These are phyloP conservation scores for Byasa hedistus DNA, from an alignment of 2,888 invertebrate species.

Conservation along the genomic window DNA sequence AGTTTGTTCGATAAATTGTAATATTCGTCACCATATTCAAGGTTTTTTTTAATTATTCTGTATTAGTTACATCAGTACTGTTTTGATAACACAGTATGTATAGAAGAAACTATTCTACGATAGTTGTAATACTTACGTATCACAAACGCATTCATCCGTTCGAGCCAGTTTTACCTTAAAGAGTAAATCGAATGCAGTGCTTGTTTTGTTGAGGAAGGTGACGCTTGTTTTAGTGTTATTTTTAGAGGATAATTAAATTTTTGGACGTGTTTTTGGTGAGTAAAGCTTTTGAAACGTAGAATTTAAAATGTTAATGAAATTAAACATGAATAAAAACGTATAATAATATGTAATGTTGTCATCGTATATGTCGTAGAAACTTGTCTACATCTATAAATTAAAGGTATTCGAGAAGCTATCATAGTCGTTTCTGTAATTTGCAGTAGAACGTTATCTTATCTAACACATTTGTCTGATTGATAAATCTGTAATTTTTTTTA, in stretches of 20 bases:
- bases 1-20: neutral
- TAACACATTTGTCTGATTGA: slow-evolving; percentile 6
- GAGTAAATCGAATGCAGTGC: neutral
- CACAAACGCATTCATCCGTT: neutral
- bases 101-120: neutral
- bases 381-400: neutral
- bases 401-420: neutral
- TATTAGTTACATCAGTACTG: neutral
- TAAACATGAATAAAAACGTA: neutral
- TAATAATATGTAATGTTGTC: too few species aligned
- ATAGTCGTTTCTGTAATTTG: neutral
- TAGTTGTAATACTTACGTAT: neutral
- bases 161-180: neutral
- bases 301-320: neutral
- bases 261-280: neutral
- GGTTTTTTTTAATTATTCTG: neutral
- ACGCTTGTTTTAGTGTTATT: neutral
- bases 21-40: neutral
- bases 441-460: slow-evolving; percentile 26
- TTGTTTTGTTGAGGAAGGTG: neutral
- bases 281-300: neutral
- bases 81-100: neutral
- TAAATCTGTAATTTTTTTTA: slow-evolving; percentile 7
- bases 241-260: neutral
- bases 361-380: neutral